Evolutionary conservation across 1,140 invertebrate species (phyloP).

Genomic region (Zelostemma sp.): DNA sequence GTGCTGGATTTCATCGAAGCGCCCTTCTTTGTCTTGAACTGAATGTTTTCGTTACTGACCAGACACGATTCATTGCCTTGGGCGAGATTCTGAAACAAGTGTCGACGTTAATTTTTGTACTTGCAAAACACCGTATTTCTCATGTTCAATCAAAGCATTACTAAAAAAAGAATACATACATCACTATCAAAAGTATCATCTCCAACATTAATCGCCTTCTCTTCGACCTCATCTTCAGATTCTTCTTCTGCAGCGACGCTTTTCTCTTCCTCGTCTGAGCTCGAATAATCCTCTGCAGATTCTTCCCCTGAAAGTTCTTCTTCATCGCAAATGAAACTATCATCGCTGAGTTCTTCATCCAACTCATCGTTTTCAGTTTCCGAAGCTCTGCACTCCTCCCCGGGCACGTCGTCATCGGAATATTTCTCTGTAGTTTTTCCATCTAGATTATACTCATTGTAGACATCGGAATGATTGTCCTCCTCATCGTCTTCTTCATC

Average conservation of each 20-base stretch:
- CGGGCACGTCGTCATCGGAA: constrained; percentile 55
- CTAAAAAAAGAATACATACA: too few species aligned
- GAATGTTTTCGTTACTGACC: neutral
- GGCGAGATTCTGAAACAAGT: too few species aligned
- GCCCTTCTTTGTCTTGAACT: neutral
- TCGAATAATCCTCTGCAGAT: constrained; percentile 15
- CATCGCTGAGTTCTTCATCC: constrained; percentile 53
- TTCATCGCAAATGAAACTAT: constrained; percentile 54
- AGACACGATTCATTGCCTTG: neutral
- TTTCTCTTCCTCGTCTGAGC: constrained; percentile 13
- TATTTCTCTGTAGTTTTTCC: constrained; percentile 40
- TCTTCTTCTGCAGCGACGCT: constrained; percentile 2
- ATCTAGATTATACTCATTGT: constrained; percentile 55
- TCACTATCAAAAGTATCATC: neutral
- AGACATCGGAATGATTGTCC: too few species aligned
- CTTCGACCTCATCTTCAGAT: neutral
- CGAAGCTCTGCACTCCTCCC: constrained; percentile 56
- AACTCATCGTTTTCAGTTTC: constrained; percentile 52
- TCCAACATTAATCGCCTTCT: constrained; percentile 3
- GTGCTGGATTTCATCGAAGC: neutral
- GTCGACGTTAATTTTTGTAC: too few species aligned
- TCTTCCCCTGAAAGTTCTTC: constrained; percentile 29
- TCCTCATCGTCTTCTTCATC: too few species aligned
- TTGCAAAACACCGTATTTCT: too few species aligned
- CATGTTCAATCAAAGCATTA: too few species aligned